Evolutionary conservation across 1,140 invertebrate genomes (phyloP).

Genomic region (Dolichoris vasculosae): DNA sequence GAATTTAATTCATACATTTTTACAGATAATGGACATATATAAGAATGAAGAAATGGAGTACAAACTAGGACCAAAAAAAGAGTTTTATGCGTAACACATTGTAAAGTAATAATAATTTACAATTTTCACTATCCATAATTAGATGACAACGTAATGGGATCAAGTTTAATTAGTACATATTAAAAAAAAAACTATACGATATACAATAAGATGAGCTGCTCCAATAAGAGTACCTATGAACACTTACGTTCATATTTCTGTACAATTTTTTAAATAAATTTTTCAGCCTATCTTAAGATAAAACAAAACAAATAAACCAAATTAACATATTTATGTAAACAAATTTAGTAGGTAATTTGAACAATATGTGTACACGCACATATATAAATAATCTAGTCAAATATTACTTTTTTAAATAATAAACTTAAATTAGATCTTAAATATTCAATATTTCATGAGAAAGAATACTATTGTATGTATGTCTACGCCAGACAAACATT

Average conservation of each 20-base stretch:
- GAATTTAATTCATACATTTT: constrained; percentile 55
- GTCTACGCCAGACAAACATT: no score
- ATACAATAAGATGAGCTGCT: constrained; percentile 6
- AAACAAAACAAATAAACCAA: constrained; percentile 33
- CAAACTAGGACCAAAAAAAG: constrained; percentile 90
- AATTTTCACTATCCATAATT: constrained; percentile 62
- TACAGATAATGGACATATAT: constrained; percentile 94
- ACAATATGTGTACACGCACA: constrained; percentile 52
- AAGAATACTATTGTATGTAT: constrained; percentile 36
- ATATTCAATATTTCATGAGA: constrained; percentile 10
- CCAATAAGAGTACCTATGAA: constrained; percentile 61
- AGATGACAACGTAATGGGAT: constrained; percentile 68
- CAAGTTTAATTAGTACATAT: constrained; percentile 68
- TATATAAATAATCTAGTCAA: constrained; percentile 73
- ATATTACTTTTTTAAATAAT: constrained; percentile 57
- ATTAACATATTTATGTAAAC: constrained; percentile 28
- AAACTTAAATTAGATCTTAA: constrained; percentile 42
- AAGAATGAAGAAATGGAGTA: constrained; percentile 96
- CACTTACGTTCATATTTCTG: constrained; percentile 63
- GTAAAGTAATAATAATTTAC: neutral
- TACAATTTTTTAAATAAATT: constrained; percentile 73
- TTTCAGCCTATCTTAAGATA: no score
- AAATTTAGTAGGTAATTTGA: constrained; percentile 13
- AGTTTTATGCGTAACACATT: constrained; percentile 84
- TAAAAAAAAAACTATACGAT: constrained; percentile 21